Evolutionary conservation across 2,797 vertebrate genomes (phyloP).

Genomic region (Coreius guichenoti): DNA sequence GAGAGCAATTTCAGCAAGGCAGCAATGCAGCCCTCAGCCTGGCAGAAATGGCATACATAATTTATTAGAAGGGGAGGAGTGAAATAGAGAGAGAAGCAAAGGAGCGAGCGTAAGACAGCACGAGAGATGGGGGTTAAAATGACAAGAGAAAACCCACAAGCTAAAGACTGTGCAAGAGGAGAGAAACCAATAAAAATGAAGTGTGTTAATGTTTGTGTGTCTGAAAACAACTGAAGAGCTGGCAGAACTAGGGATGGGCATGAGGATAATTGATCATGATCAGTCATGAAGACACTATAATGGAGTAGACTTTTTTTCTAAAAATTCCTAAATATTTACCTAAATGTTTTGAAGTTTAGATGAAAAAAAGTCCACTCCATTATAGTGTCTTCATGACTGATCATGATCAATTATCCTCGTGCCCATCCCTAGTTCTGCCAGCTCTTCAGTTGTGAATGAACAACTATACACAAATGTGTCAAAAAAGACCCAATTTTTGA

Average conservation of each 20-base stretch:
- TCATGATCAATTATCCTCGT: background rate
- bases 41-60: slow-evolving; percentile 84
- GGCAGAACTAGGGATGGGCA: background rate
- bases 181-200: slow-evolving; percentile 13
- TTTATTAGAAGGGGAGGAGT: slow-evolving; percentile 79
- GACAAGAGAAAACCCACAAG: slow-evolving; percentile 41
- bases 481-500: background rate
- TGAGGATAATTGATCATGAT: background rate
- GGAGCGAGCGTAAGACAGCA: slow-evolving; percentile 66
- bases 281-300: background rate
- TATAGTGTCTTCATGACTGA: background rate
- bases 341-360: background rate
- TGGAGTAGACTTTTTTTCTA: background rate
- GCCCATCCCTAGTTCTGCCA: background rate
- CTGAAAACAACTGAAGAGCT: slow-evolving; percentile 3
- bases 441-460: background rate
- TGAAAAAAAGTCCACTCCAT: background rate
- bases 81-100: slow-evolving; percentile 70
- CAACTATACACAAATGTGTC: background rate
- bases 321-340: too few species aligned
- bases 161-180: background rate
- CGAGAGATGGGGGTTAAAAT: slow-evolving; percentile 20
- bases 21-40: slow-evolving; percentile 82
- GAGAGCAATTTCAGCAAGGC: slow-evolving; percentile 83
- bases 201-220: background rate